phyloP scores from a whole-genome alignment of 2,113 vertebrate genomes.

The Cryptotis parvus region DNA sequence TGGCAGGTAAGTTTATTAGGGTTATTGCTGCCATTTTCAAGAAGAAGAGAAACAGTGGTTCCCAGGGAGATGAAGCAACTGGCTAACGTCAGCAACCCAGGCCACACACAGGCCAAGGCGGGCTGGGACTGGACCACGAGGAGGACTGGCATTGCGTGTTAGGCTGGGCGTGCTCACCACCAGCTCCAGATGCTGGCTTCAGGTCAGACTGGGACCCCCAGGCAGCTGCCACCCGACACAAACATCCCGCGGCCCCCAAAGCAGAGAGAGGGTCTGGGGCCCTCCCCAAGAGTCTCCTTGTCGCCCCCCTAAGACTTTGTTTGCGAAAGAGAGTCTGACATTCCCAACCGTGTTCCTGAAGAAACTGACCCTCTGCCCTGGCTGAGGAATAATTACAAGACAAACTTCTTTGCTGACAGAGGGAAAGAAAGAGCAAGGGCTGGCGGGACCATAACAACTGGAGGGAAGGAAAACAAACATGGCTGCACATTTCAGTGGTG shows the following conservation, averaged over 20 bases:
- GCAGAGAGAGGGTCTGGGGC: background rate
- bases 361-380: background rate
- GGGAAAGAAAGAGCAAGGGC: slow-evolving; percentile 24
- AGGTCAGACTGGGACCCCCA: background rate
- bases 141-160: background rate
- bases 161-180: no score
- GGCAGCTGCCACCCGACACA: background rate
- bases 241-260: background rate
- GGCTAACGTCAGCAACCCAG: background rate
- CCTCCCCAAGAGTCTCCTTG: no score
- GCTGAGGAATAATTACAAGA: slow-evolving; percentile 6
- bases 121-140: background rate
- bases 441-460: background rate
- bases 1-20: slow-evolving; percentile 35
- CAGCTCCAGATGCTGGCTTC: background rate
- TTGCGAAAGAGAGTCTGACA: slow-evolving; percentile 1
- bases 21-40: slow-evolving; percentile 45
- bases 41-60: slow-evolving; percentile 30
- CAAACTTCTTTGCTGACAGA: slow-evolving; percentile 25
- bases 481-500: background rate
- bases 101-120: background rate
- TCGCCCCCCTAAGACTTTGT: background rate
- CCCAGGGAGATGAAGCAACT: slow-evolving; percentile 17
- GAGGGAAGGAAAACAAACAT: background rate
- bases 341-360: background rate